Evolutionary conservation across 1,140 invertebrate species (phyloP).

Genomic region (fruit fly (Drosophila melanogaster)): Release_6_plus_ISO1_MT NT_033777.3:10942501-10943000

Average conservation of each 20-base stretch:
- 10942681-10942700: slow-evolving; percentile 60
- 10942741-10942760: slow-evolving; percentile 65
- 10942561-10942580: slow-evolving; percentile 6
- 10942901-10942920: slow-evolving; percentile 50
- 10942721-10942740: slow-evolving; percentile 83
- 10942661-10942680: slow-evolving; percentile 79
- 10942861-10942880: slow-evolving; percentile 12
- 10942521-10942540: not conserved
- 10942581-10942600: slow-evolving; percentile 63
- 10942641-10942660: slow-evolving; percentile 68
- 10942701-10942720: slow-evolving; percentile 57
- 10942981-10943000: slow-evolving; percentile 52
- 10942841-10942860: slow-evolving; percentile 78
- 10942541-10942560: not conserved
- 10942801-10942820: slow-evolving; percentile 68
- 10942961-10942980: slow-evolving; percentile 3
- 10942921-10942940: slow-evolving; percentile 75
- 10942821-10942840: slow-evolving; percentile 78
- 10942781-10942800: slow-evolving; percentile 8
- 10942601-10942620: slow-evolving; percentile 47
- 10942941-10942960: slow-evolving; percentile 63
- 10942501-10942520: not conserved
- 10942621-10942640: slow-evolving; percentile 29
- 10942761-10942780: slow-evolving; percentile 36
- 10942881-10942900: not conserved